Evolutionary conservation across 2,113 vertebrate species (phyloP).

Genomic region (Typhlomys cinereus): DNA sequence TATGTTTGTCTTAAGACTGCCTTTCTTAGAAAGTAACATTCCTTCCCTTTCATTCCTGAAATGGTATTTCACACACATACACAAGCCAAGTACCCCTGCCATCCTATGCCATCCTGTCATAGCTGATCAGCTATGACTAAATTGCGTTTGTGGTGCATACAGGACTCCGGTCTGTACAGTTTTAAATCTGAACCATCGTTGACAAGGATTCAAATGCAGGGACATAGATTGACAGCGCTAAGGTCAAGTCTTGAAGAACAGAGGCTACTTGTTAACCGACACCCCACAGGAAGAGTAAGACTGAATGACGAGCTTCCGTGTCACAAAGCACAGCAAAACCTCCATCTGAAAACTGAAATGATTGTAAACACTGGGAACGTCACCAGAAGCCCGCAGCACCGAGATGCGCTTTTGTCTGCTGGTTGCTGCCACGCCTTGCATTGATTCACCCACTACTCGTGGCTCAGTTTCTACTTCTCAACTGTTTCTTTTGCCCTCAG

Average conservation of each 20-base stretch:
- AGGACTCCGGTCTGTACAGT: background rate
- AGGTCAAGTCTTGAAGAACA: background rate
- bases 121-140: slow-evolving; percentile 38
- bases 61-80: slow-evolving; percentile 51
- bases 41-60: slow-evolving; percentile 75
- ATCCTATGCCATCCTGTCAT: too few species aligned
- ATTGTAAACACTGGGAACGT: background rate
- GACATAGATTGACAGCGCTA: background rate
- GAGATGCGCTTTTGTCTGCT: background rate
- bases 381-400: background rate
- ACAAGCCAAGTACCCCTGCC: slow-evolving; percentile 19
- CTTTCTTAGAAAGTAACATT: slow-evolving; percentile 81
- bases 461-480: slow-evolving; percentile 58
- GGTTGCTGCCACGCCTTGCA: slow-evolving; percentile 53
- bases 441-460: slow-evolving; percentile 44
- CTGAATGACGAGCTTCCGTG: slow-evolving; percentile 20
- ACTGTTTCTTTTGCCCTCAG: too few species aligned
- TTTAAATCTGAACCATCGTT: background rate
- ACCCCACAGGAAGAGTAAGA: slow-evolving; percentile 19
- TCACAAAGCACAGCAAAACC: slow-evolving; percentile 23
- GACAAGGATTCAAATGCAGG: background rate
- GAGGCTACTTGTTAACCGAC: slow-evolving; percentile 16
- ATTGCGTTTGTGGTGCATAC: background rate
- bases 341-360: slow-evolving; percentile 24
- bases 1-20: slow-evolving; percentile 63